Conservation (phyloP, 2,113 vertebrate species). For the Perca flavescens region DNA sequence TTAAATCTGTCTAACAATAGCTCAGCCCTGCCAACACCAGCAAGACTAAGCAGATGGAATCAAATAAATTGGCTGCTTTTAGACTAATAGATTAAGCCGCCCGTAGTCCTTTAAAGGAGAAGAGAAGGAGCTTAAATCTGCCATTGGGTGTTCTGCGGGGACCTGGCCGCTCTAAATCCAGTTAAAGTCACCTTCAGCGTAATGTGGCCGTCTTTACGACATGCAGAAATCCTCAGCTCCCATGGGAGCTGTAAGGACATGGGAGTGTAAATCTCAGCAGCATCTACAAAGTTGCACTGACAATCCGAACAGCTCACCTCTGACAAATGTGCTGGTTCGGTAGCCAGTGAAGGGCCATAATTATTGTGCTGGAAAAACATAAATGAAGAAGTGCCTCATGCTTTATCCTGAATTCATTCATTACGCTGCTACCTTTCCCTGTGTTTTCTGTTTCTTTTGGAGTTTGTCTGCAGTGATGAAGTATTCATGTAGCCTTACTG, state of each 20-base stretch:
- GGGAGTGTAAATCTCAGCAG: slow-evolving; percentile 83
- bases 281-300: slow-evolving; percentile 77
- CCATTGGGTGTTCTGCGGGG: slow-evolving; percentile 70
- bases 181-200: slow-evolving; percentile 88
- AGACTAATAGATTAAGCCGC: slow-evolving; percentile 84
- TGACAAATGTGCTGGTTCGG: slow-evolving; percentile 74
- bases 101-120: slow-evolving; percentile 76
- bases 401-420: slow-evolving; percentile 63
- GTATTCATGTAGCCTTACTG: slow-evolving; percentile 6
- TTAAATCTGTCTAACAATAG: slow-evolving; percentile 83
- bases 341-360: slow-evolving; percentile 71
- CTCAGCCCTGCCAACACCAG: slow-evolving; percentile 72
- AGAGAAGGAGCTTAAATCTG: slow-evolving; percentile 82
- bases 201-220: slow-evolving; percentile 83
- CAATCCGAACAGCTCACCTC: slow-evolving; percentile 71
- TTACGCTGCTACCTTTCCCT: slow-evolving; percentile 36
- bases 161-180: slow-evolving; percentile 81
- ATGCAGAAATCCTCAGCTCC: slow-evolving; percentile 81
- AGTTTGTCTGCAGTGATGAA: slow-evolving; percentile 18
- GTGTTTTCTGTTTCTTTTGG: slow-evolving; percentile 15
- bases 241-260: slow-evolving; percentile 76
- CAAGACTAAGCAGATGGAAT: slow-evolving; percentile 85
- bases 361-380: slow-evolving; percentile 77
- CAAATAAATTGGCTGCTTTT: slow-evolving; percentile 85
- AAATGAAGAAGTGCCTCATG: slow-evolving; percentile 68